phyloP scores from a whole-genome alignment of 2,888 invertebrate species.

The Athalia rosae region DNA sequence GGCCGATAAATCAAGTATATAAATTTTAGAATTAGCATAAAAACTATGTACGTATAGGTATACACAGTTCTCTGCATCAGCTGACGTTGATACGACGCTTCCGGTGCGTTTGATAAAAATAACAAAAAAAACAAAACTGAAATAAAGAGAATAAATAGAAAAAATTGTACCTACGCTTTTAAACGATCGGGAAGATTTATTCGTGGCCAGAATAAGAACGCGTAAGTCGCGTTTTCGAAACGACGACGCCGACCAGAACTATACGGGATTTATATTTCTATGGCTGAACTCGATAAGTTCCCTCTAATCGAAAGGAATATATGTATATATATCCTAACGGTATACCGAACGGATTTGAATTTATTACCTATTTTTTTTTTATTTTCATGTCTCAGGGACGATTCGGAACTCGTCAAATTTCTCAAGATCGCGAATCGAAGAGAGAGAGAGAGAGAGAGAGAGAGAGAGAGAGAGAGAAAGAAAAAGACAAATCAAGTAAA shows the following conservation, averaged over 20 bases:
- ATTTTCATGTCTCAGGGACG: too few species aligned
- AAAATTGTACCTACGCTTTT: neutral
- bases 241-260: conserved; percentile 13
- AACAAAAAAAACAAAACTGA: neutral
- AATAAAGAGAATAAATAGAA: neutral
- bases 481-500: neutral
- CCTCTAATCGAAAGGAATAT: neutral
- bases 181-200: conserved; percentile 34
- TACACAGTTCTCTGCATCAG: neutral
- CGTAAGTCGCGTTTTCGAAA: conserved; percentile 10
- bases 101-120: neutral
- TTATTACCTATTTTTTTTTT: neutral
- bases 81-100: conserved; percentile 20
- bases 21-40: conserved; percentile 39
- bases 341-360: conserved; percentile 34
- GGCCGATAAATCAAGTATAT: conserved; percentile 18
- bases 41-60: neutral
- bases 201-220: conserved; percentile 16
- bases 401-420: too few species aligned
- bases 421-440: neutral
- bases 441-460: neutral
- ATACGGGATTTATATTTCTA: neutral
- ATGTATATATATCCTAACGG: too few species aligned
- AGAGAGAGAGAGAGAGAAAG: neutral
- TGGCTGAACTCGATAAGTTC: neutral